Percentiles rank a stretch among this genome's conserved stretches.
Evolutionary conservation across 2,797 vertebrate species (phyloP).

Genomic region (Spea hammondii): DNA sequence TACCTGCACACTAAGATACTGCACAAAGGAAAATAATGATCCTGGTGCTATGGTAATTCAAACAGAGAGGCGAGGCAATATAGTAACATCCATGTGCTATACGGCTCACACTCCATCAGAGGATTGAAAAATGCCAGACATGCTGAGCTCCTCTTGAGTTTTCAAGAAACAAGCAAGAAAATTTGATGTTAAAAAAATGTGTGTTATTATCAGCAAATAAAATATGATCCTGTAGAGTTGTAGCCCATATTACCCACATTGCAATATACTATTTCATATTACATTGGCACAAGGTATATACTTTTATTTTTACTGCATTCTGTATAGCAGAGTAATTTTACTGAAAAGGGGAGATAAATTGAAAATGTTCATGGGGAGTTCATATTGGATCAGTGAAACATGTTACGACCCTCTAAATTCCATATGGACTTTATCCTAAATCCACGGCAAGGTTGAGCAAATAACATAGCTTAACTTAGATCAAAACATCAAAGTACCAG

Average conservation of each 20-base stretch:
- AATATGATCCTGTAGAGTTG: conserved; percentile 50
- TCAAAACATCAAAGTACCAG: conserved; percentile 49
- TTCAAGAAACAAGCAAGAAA: conserved; percentile 49
- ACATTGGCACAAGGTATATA: conserved; percentile 47
- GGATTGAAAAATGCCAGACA: conserved; percentile 51
- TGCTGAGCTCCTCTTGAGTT: conserved; percentile 42
- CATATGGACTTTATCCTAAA: conserved; percentile 50
- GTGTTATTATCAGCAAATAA: conserved; percentile 54
- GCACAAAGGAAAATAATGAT: conserved; percentile 50
- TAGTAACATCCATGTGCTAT: conserved; percentile 50
- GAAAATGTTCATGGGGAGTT: conserved; percentile 52
- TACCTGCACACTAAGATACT: conserved; percentile 48
- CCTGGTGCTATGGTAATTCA: conserved; percentile 48
- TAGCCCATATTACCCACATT: conserved; percentile 49
- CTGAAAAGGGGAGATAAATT: conserved; percentile 51
- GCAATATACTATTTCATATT: conserved; percentile 52
- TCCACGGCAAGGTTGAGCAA: conserved; percentile 40
- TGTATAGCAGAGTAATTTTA: conserved; percentile 47
- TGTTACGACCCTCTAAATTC: conserved; percentile 48
- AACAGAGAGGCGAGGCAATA: conserved; percentile 50
- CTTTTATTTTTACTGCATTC: conserved; percentile 37
- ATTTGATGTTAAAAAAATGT: conserved; percentile 53
- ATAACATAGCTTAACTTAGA: conserved; percentile 43
- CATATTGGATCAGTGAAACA: conserved; percentile 53
- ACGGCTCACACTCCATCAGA: conserved; percentile 47